Evolutionary conservation across 2,113 vertebrate genomes (phyloP), one percentile per base, ranked within the genome.

Genomic region (Lepisosteus oculatus): DNA sequence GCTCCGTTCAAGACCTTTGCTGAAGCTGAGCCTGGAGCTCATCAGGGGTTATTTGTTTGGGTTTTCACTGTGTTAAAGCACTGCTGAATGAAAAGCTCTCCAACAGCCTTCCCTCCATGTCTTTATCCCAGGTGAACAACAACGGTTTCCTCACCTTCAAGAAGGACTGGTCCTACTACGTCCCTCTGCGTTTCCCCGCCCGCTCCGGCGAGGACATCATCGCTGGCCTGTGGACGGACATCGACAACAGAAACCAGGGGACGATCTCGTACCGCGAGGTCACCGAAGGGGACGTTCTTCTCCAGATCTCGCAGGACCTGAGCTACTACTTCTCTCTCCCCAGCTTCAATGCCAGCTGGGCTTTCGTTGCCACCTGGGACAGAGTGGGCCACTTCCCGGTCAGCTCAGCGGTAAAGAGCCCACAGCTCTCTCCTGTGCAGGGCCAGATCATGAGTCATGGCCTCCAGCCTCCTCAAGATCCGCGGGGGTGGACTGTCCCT

Each of bases 311-410:
- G 14, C 0, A 0, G 0, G 75, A 92, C 62, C 84, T 91, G 4
- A 89, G 80, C 29, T 0, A 6, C 0, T 87, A 91, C 66, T 92
- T 91, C 29, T 83, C 84, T 3, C 0, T 0, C 0, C 1, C 67
- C 0, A 9, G 47, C 6, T 92, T 87, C 43, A 59, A 3, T 0
- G 85, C 87, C 3, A 51, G 0, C 0, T 85, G 79, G 80, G 79
- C 85, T n/a, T 88, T 92, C 0, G 70, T 91, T 69, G 91, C 83
- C 42, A 90, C 88, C 9, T 94, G 93, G 90, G 75, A 89, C 65
- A 7, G 66, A 0, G 84, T 90, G 12, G 79, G 83, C 5, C 93
- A 88, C 74, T 90, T 3, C 0, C 13, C 78, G 15, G 70, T 3
- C 3, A 43, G 17, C 17, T 29, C 17, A 29, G 17, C 17, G 17